Base-by-base conservation (phyloP, 1,140 invertebrate genomes). In the Temnothorax nylanderi region DNA sequence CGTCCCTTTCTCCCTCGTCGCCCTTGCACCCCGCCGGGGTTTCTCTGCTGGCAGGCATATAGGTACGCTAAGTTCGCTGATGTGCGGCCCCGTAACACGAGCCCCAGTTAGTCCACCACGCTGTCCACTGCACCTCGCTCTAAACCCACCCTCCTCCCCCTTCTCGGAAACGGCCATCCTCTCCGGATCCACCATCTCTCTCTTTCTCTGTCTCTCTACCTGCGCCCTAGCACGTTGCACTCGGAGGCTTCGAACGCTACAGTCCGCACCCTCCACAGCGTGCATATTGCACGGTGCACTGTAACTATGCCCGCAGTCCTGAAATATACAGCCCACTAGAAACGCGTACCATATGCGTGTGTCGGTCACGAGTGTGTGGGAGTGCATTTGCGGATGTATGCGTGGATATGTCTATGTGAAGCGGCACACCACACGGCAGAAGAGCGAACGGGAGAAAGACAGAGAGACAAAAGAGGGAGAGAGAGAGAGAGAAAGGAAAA, bases 261-360 rank as follows among this genome's bases (percentile, higher is more conserved):
- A 87, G 85, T 91, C 90, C 92, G 89, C 88, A 75, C 80, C 85
- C 88, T 86, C 87, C 34, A 86, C 88, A 65, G 84, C 87, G 91
- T 94, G 93, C 93, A 94, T 94, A 94, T 94, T 94, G 93, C 93
- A 93, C 93, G 89, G 80, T 92, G 88, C 92, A 91, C 93, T 90
- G 93, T 93, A 94, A 94, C 93, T 93, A 92, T 91, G 91, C 92
- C 92, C 93, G 85, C 92, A 91, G 93, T 92, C 86, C 93, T 94
- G 92, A 94, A 94, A 94, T 94, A 94, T 94, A 94, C 91, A 94
- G 86, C 90, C 88, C 89, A 74, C 87, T 92, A 87, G 91, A 93
- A 93, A 88, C 92, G 87, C 89, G 89, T 91, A 84, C 78, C 34
- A 49, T 78, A 72, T 87, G 86, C 86, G 78, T 87, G 86, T 87